Base-by-base conservation (phyloP, 2,888 invertebrate species). In the Doris montereyensis region DNA sequence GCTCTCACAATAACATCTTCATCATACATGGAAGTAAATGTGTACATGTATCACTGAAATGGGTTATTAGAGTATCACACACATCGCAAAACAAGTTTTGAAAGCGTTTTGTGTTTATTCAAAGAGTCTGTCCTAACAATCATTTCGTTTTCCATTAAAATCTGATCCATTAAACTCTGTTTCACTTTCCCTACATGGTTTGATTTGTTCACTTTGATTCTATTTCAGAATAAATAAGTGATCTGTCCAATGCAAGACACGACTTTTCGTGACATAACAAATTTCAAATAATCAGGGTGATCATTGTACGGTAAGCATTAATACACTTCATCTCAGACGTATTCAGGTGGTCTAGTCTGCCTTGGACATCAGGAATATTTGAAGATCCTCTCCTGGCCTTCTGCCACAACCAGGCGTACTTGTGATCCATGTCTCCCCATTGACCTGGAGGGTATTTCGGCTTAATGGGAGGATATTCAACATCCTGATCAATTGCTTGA, bases 1-100 rank as follows among this genome's bases (percentile, higher is more conserved):
- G 97, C 95, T 92, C 97, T 96, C 85, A 96, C 93, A 26, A 96
- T 93, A 2, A 97, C 95, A 82, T 95, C 93, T 86, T 94, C 93
- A 90, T 97, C 97, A 41, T 95, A 91, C 93, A 95, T 92, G 67
- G 85, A 79, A 1, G 83, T 84, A 90, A 78, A 84, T 90, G 88
- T 21, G 82, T 78, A 77, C 83, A 81, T 8, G 85, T 73, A 21
- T 76, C 81, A 24, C 77, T 62, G n/a, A 85, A 71, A 17, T 77
- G 74, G 24, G 83, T 65, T 17, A 83, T 35, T 28, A 86, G 35
- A 32, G 67, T 68, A 21, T 81, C 73, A 8, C 83, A 30, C 10
- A 84, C 74, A 21, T 58, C 81, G 76, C 32, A 84, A 26, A 13
- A 83, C 17, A n/a, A 77, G 35, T 35, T 70, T 71, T n/a, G 62